These are phyloP conservation scores for Drosophila subquinaria DNA, from an alignment of 2,888 invertebrate genomes.

Conservation along the genomic window DNA sequence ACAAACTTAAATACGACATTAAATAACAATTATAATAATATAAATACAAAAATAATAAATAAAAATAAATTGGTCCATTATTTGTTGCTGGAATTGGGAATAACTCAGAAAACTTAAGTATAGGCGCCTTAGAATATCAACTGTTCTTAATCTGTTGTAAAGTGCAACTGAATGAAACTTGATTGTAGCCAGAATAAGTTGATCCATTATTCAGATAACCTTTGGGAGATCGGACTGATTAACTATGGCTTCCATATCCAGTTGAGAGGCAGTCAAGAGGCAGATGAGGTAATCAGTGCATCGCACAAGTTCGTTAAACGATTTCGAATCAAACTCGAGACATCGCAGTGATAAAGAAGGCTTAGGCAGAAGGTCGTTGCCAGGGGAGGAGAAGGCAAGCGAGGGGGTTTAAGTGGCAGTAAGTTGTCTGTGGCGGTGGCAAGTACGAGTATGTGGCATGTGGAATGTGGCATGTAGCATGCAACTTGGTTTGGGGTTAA, in stretches of 20 bases:
- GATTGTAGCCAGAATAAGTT: too few relatives aligned
- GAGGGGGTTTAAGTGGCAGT: slow-evolving; percentile 9
- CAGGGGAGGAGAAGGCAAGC: background rate
- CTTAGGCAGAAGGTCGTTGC: slow-evolving; percentile 23
- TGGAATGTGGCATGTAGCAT: slow-evolving; percentile 31
- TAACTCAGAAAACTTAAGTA: too few relatives aligned
- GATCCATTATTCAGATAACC: background rate
- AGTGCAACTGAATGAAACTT: background rate
- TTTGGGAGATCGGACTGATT: background rate
- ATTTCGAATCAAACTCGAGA: slow-evolving; percentile 69
- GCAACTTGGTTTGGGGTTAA: slow-evolving; percentile 30
- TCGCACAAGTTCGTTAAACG: slow-evolving; percentile 69
- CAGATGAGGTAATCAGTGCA: slow-evolving; percentile 53
- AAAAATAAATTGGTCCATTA: too few relatives aligned
- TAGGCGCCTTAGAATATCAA: too few relatives aligned
- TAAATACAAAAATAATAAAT: too few relatives aligned
- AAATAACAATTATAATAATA: too few relatives aligned
- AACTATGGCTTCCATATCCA: background rate
- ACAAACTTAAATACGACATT: too few relatives aligned
- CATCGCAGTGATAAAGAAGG: slow-evolving; percentile 56
- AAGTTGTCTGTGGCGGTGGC: slow-evolving; percentile 28
- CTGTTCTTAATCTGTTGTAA: background rate
- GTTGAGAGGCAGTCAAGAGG: background rate
- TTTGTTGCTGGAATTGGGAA: too few relatives aligned
- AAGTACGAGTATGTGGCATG: slow-evolving; percentile 13